Conservation (phyloP, 2,888 invertebrate genomes). For the Diaphora mendica region DNA sequence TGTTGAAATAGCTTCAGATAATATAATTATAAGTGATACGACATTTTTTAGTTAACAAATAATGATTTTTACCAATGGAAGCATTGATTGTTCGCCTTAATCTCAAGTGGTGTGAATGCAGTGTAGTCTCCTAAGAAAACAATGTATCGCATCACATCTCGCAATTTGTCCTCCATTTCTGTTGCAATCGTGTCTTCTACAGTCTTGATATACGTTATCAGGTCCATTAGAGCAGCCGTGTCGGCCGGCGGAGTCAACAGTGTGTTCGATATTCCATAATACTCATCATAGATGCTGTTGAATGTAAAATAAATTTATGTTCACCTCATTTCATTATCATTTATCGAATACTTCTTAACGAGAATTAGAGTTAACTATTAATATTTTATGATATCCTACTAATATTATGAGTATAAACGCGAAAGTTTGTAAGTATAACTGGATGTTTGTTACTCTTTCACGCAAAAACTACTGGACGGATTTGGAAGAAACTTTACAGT, state of each 20-base stretch:
- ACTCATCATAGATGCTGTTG: slow-evolving; percentile 92
- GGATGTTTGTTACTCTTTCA: too few relatives aligned
- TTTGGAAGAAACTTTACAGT: too few relatives aligned
- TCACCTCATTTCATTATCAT: too few relatives aligned
- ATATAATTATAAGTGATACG: too few relatives aligned
- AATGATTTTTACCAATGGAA: slow-evolving; percentile 90
- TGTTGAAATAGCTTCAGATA: background rate
- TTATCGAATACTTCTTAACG: too few relatives aligned
- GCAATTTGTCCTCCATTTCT: slow-evolving; percentile 92
- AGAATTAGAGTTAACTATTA: too few relatives aligned
- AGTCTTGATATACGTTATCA: slow-evolving; percentile 91
- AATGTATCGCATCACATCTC: slow-evolving; percentile 89
- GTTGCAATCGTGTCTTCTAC: slow-evolving; percentile 90
- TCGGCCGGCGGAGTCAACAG: slow-evolving; percentile 92
- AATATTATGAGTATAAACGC: too few relatives aligned
- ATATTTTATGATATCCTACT: too few relatives aligned
- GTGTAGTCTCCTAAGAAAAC: slow-evolving; percentile 94
- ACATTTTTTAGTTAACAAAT: too few relatives aligned
- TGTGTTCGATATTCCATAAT: slow-evolving; percentile 92
- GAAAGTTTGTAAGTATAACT: too few relatives aligned
- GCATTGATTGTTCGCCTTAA: slow-evolving; percentile 95
- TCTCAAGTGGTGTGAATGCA: slow-evolving; percentile 92
- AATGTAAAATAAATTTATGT: background rate
- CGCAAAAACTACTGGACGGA: too few relatives aligned
- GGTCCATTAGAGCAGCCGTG: slow-evolving; percentile 94